phyloP scores from a whole-genome alignment of 2,888 invertebrate genomes.

The Halictus ligatus region DNA sequence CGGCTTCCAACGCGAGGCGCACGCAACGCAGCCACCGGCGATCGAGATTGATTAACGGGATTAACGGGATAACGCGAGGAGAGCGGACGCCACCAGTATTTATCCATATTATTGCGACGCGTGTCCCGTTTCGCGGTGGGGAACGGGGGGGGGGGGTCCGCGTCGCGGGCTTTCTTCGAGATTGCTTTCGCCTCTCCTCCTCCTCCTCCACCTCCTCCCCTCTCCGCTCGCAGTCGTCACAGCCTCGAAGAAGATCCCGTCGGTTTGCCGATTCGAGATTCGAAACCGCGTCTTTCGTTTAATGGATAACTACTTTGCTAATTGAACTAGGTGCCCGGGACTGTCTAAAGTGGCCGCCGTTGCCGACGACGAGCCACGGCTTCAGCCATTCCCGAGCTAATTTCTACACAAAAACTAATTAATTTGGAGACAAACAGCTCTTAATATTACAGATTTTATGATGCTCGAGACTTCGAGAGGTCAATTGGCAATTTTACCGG shows the following conservation, averaged over 20 bases:
- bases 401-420: neutral
- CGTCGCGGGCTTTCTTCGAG: constrained; percentile 31
- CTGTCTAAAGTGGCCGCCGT: neutral
- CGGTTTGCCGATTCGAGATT: constrained; percentile 9
- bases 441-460: neutral
- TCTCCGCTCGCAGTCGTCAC: neutral
- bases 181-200: constrained; percentile 27
- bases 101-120: constrained; percentile 50
- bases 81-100: constrained; percentile 38
- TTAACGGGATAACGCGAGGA: constrained; percentile 37
- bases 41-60: constrained; percentile 71
- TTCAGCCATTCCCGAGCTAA: neutral
- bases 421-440: neutral
- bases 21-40: constrained; percentile 57
- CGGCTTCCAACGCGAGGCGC: constrained; percentile 39
- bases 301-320: neutral
- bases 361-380: neutral
- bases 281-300: constrained; percentile 6
- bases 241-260: neutral
- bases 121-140: constrained; percentile 10
- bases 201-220: neutral
- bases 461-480: neutral
- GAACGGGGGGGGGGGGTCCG: neutral
- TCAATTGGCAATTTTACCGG: neutral
- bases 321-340: neutral